Evolutionary conservation across 2,113 vertebrate genomes (phyloP).

Genomic region (Nannobrachium achirus): DNA sequence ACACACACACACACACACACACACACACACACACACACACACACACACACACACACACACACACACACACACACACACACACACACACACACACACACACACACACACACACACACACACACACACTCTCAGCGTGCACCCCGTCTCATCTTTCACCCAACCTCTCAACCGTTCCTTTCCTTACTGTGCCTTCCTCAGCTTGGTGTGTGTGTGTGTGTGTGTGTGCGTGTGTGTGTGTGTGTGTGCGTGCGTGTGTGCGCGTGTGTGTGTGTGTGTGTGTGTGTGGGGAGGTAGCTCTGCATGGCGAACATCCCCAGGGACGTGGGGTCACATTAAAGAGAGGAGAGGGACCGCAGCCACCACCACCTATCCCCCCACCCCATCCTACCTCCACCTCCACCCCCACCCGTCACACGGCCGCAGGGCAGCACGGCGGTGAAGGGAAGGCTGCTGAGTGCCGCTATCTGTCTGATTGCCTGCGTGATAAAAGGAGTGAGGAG

Average conservation of each 20-base stretch:
- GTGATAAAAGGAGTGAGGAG: slow-evolving; percentile 63
- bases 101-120: background rate
- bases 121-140: background rate
- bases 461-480: slow-evolving; percentile 57
- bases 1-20: no score
- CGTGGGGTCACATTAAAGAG: slow-evolving; percentile 50
- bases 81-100: slow-evolving; percentile 11
- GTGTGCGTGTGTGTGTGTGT: no score
- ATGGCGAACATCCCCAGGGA: slow-evolving; percentile 43
- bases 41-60: no score
- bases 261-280: no score
- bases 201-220: no score
- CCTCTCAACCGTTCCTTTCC: slow-evolving; percentile 3
- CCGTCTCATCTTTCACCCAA: background rate
- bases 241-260: no score
- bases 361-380: background rate
- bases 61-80: no score
- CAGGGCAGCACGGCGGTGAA: background rate
- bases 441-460: slow-evolving; percentile 35
- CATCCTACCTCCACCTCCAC: no score
- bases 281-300: slow-evolving; percentile 10
- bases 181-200: background rate
- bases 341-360: slow-evolving; percentile 23
- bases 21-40: no score
- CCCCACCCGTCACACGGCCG: no score